These are phyloP conservation scores for Ambastaia sidthimunki DNA, from an alignment of 2,797 vertebrate genomes.

Conservation along the genomic window DNA sequence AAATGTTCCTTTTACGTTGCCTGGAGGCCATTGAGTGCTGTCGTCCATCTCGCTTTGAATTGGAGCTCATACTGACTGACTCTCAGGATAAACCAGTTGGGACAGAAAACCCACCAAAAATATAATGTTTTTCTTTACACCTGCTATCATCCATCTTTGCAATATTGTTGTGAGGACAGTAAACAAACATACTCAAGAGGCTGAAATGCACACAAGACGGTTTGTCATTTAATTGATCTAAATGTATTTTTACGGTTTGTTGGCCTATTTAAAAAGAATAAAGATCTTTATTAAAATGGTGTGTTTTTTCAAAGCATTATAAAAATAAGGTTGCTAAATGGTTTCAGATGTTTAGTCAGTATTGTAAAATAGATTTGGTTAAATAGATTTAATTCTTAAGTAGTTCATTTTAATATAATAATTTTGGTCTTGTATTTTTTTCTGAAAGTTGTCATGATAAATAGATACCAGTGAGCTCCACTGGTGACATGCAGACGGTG, in stretches of 20 bases:
- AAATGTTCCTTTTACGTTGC: background rate
- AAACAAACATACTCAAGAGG: conserved; percentile 37
- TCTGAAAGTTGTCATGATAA: too few relatives aligned
- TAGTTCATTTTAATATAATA: background rate
- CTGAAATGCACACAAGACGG: conserved; percentile 76
- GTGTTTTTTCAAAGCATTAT: background rate
- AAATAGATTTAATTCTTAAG: too few relatives aligned
- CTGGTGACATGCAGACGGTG: too few relatives aligned
- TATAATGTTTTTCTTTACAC: background rate
- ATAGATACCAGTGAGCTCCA: too few relatives aligned
- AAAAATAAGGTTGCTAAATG: background rate
- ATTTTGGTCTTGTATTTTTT: too few relatives aligned
- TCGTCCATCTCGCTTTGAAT: conserved; percentile 19
- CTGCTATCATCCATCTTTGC: conserved; percentile 28
- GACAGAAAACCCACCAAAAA: conserved; percentile 8
- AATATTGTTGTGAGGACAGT: conserved; percentile 65
- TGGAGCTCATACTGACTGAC: conserved; percentile 38
- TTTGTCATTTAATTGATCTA: conserved; percentile 72
- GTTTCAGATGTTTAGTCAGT: background rate
- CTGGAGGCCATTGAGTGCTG: conserved; percentile 16
- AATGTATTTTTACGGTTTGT: conserved; percentile 74
- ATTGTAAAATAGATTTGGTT: background rate
- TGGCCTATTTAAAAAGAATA: conserved; percentile 81
- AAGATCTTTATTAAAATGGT: conserved; percentile 76
- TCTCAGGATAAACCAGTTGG: conserved; percentile 51